A percentile compares a stretch with the other conserved stretches of the same genome.
phyloP scores from a whole-genome alignment of 37 sponge, comb jelly and placozoan genomes.

The Mnemiopsis leidyi region DNA sequence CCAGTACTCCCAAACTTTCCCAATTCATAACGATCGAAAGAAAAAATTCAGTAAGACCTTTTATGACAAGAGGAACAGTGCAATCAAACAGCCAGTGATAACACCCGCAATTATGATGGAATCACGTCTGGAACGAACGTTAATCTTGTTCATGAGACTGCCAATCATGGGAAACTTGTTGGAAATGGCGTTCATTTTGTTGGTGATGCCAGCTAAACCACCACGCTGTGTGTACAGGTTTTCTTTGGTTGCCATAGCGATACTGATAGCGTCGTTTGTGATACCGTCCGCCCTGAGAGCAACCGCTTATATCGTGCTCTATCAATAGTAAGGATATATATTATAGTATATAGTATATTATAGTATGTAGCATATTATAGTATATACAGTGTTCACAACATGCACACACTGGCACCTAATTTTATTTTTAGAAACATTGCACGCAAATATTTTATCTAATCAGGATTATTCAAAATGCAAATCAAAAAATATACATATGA shows the following conservation, averaged over 20 bases:
- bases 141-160: conserved; percentile 90
- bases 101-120: conserved; percentile 93
- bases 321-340: no score
- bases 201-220: conserved; percentile 68
- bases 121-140: conserved; percentile 85
- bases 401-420: neutral
- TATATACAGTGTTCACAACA: no score
- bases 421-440: no score
- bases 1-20: no score
- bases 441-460: no score
- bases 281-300: conserved; percentile 81
- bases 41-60: no score
- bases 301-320: no score
- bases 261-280: conserved; percentile 94
- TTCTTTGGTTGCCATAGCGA: conserved; percentile 97
- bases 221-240: conserved; percentile 66
- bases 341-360: no score
- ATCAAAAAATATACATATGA: no score
- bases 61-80: conserved; percentile 73
- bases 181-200: conserved; percentile 72
- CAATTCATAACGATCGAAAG: no score
- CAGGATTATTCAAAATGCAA: no score
- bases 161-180: conserved; percentile 93
- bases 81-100: conserved; percentile 90
- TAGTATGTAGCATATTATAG: no score